Conservation (phyloP, 1,140 invertebrate species). For the Drosophila biarmipes region DNA sequence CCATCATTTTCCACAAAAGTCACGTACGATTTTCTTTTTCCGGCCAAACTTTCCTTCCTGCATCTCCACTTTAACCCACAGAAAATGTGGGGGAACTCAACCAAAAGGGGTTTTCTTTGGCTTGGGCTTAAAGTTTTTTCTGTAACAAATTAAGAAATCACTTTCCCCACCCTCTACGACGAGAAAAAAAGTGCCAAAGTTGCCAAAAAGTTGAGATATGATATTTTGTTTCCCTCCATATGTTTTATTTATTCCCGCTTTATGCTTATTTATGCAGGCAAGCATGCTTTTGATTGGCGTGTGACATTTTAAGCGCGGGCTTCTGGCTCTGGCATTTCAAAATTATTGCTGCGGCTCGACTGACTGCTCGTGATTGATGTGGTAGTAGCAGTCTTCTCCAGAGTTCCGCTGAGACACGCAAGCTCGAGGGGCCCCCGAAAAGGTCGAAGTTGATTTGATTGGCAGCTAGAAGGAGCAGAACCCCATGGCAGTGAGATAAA, state of each 20-base stretch:
- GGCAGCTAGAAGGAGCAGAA: constrained; percentile 12
- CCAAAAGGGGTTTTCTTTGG: background rate
- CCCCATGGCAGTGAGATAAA: background rate
- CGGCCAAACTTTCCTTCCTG: constrained; percentile 61
- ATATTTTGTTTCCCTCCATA: constrained; percentile 29
- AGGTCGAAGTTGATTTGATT: constrained; percentile 43
- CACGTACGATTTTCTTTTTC: constrained; percentile 54
- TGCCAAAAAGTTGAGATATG: constrained; percentile 29
- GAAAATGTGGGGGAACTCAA: background rate
- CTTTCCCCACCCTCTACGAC: constrained; percentile 44
- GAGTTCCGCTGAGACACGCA: constrained; percentile 24
- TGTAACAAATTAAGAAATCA: constrained; percentile 79
- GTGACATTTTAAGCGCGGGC: constrained; percentile 68
- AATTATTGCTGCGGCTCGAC: constrained; percentile 62
- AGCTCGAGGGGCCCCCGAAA: constrained; percentile 7
- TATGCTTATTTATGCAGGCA: constrained; percentile 57
- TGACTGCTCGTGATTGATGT: constrained; percentile 69
- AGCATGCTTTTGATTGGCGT: constrained; percentile 74
- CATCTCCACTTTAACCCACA: constrained; percentile 58
- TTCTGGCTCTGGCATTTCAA: constrained; percentile 45
- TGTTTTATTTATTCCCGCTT: constrained; percentile 46
- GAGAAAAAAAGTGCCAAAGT: constrained; percentile 8
- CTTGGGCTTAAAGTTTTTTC: constrained; percentile 38
- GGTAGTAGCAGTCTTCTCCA: constrained; percentile 2
- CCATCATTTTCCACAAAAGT: constrained; percentile 80